Percentiles rank a stretch among this genome's conserved stretches.
Conservation (phyloP, 2,113 vertebrate species). For the Origma solitaria region DNA sequence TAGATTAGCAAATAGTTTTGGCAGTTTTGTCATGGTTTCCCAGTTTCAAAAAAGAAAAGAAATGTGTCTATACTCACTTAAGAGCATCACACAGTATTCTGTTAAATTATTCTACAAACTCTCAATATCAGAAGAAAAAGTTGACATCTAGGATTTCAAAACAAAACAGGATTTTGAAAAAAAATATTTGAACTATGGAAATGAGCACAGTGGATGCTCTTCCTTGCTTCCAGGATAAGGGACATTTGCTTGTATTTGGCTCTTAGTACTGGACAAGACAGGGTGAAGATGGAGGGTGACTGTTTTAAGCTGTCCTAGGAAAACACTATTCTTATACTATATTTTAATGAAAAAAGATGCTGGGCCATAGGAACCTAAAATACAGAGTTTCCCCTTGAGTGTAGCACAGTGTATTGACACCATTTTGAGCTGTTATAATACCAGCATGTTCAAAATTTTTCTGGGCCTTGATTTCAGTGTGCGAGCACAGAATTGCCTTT, state of each 20-base stretch:
- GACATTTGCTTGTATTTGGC: neutral
- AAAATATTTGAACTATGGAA: neutral
- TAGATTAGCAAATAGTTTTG: neutral
- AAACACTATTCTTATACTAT: neutral
- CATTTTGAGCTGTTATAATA: neutral
- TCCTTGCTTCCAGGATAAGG: neutral
- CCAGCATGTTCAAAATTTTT: neutral
- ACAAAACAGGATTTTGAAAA: neutral
- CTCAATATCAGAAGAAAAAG: neutral
- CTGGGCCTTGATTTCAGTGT: neutral
- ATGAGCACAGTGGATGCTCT: fast-evolving
- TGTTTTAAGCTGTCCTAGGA: neutral
- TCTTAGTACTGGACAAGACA: neutral
- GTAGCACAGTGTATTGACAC: neutral
- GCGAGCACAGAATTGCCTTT: neutral
- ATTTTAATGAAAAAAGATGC: neutral
- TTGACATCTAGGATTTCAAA: neutral
- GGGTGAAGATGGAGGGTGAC: neutral
- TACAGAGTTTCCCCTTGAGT: neutral
- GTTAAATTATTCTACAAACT: neutral
- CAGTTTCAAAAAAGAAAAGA: neutral
- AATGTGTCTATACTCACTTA: neutral
- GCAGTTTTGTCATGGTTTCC: neutral
- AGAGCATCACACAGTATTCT: neutral
- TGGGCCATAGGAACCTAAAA: neutral